These are phyloP conservation scores for Chaetorhynchus papuensis DNA, from an alignment of 2,113 vertebrate genomes.

Conservation along the genomic window DNA sequence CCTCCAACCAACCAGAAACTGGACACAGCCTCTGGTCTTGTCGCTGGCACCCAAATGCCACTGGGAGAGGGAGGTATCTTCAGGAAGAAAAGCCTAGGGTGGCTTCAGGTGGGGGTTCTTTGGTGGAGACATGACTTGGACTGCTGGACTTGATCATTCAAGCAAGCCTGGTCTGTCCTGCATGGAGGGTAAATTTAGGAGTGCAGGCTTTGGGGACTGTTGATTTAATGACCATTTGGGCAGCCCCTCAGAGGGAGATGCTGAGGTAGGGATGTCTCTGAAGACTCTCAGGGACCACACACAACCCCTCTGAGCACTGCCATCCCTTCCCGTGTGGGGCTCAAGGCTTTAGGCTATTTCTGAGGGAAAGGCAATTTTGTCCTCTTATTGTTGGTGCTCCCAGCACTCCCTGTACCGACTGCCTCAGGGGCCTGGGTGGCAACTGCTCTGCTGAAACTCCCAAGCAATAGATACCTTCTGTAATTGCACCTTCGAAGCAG, in stretches of 20 bases:
- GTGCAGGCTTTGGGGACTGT: background rate
- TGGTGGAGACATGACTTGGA: background rate
- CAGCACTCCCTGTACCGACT: background rate
- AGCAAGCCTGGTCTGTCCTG: background rate
- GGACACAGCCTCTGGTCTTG: background rate
- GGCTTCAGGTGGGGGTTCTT: background rate
- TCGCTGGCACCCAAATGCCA: background rate
- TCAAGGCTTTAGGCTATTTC: background rate
- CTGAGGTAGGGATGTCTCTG: background rate
- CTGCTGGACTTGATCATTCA: background rate
- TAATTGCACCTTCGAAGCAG: conserved; percentile 11
- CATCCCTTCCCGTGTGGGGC: background rate
- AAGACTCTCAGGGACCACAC: background rate
- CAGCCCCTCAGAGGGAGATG: background rate
- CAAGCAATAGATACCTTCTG: background rate
- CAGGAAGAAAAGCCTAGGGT: background rate
- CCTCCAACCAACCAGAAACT: background rate
- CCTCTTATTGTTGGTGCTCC: background rate
- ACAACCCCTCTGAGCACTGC: accelerated
- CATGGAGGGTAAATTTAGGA: background rate
- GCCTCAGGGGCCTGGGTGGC: background rate
- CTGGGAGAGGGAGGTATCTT: background rate
- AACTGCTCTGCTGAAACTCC: background rate
- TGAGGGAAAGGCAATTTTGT: background rate
- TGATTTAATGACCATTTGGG: background rate